Evolutionary conservation across 2,797 vertebrate species (phyloP).

Genomic region (Hydrocynus forskahlii): DNA sequence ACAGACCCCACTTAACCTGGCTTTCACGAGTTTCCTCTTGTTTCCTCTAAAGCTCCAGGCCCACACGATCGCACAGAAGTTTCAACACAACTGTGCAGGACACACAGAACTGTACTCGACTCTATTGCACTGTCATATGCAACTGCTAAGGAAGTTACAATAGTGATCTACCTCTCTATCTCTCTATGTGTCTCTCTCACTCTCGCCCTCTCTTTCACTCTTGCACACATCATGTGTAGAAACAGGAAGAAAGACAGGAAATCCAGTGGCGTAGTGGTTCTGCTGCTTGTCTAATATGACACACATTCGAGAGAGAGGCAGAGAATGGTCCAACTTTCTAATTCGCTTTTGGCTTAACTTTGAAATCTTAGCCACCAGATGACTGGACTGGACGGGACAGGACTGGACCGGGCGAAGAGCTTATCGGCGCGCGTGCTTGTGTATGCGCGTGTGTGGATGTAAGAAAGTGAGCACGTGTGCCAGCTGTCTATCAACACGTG

Average conservation of each 20-base stretch:
- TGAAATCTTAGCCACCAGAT: not conserved
- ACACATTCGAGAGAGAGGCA: not conserved
- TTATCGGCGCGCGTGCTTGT: not conserved
- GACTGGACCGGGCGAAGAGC: not conserved
- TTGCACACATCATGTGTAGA: not conserved
- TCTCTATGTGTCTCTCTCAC: slow-evolving; percentile 36
- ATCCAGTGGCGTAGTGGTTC: slow-evolving; percentile 49
- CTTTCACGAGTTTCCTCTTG: not conserved
- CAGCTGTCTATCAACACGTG: slow-evolving; percentile 47
- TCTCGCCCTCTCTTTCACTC: slow-evolving; percentile 60
- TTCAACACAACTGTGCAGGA: not conserved
- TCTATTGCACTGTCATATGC: not conserved
- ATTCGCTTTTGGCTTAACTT: not conserved
- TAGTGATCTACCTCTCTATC: not conserved
- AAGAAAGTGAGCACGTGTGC: not conserved
- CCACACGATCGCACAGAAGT: not conserved
- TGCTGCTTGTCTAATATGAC: slow-evolving; percentile 20
- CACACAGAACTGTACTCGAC: not conserved
- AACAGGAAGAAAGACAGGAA: slow-evolving; percentile 78
- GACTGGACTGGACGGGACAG: not conserved
- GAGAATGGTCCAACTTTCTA: not conserved
- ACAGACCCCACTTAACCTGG: not conserved
- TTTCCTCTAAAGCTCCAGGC: not conserved
- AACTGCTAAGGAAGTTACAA: not conserved
- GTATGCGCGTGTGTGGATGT: not conserved